Evolutionary conservation across 1,140 invertebrate genomes (phyloP).

Genomic region (Tetragnatha versicolor): DNA sequence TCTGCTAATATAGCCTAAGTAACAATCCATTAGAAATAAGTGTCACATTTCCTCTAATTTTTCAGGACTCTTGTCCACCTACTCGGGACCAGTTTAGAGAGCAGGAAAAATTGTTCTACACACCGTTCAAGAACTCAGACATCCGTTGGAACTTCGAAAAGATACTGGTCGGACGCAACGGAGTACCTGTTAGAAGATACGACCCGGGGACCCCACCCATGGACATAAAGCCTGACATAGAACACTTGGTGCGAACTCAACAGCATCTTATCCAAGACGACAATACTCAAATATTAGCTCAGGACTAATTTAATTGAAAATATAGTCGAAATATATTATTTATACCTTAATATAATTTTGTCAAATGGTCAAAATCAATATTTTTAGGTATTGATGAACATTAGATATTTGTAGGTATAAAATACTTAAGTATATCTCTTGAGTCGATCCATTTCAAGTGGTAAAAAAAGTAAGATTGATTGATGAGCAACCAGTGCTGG

Average conservation of each 20-base stretch:
- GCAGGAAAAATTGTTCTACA: slow-evolving; percentile 64
- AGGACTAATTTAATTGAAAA: neutral
- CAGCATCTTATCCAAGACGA: neutral
- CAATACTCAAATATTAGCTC: neutral
- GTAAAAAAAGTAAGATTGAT: no score
- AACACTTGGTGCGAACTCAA: neutral
- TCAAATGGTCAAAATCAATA: neutral
- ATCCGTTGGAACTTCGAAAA: slow-evolving; percentile 73
- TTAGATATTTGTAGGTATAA: neutral
- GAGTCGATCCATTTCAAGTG: no score
- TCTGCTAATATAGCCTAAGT: no score
- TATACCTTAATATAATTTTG: neutral
- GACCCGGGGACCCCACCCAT: slow-evolving; percentile 61
- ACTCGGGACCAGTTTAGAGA: slow-evolving; percentile 61
- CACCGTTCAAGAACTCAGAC: slow-evolving; percentile 65
- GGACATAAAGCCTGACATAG: slow-evolving; percentile 55
- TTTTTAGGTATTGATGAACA: neutral
- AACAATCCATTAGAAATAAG: no score
- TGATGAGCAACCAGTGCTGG: no score
- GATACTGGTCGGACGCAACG: slow-evolving; percentile 67
- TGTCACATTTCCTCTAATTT: neutral
- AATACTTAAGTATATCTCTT: neutral
- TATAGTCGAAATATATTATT: neutral
- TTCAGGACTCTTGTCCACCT: slow-evolving; percentile 59
- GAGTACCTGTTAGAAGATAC: slow-evolving; percentile 67